These are phyloP conservation scores for Cactoblastis cactorum DNA, from an alignment of 2,888 invertebrate species.

Conservation along the genomic window DNA sequence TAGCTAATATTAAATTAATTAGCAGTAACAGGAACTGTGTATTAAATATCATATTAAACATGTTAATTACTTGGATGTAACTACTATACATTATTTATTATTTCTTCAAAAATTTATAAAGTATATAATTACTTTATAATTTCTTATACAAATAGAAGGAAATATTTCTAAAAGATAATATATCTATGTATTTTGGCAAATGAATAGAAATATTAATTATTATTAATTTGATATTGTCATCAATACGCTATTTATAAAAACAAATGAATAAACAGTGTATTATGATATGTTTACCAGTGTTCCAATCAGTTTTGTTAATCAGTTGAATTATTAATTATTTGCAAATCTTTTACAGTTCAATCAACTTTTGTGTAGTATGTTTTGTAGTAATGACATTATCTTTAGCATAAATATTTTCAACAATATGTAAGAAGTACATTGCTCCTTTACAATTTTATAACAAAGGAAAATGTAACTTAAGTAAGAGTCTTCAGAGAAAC, in stretches of 20 bases:
- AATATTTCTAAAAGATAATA: too few relatives aligned
- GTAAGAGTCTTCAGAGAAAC: background rate
- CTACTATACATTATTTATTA: too few relatives aligned
- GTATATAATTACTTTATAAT: too few relatives aligned
- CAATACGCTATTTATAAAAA: background rate
- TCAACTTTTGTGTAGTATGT: background rate
- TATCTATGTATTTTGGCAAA: too few relatives aligned
- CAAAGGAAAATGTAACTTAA: background rate
- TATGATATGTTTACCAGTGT: background rate
- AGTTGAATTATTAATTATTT: background rate
- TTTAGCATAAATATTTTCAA: background rate
- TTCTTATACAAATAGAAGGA: too few relatives aligned
- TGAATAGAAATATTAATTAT: too few relatives aligned
- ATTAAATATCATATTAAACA: too few relatives aligned
- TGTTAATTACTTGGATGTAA: too few relatives aligned
- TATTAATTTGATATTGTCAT: too few relatives aligned
- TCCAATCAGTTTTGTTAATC: background rate
- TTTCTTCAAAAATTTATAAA: too few relatives aligned
- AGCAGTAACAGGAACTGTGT: background rate
- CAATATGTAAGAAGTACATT: background rate
- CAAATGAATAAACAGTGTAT: background rate
- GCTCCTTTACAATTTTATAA: background rate
- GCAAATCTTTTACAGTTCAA: background rate
- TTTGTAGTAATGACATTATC: background rate
- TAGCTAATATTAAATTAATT: background rate